Evolutionary conservation across 2,113 vertebrate genomes (phyloP).

Genomic region (Gambusia affinis): DNA sequence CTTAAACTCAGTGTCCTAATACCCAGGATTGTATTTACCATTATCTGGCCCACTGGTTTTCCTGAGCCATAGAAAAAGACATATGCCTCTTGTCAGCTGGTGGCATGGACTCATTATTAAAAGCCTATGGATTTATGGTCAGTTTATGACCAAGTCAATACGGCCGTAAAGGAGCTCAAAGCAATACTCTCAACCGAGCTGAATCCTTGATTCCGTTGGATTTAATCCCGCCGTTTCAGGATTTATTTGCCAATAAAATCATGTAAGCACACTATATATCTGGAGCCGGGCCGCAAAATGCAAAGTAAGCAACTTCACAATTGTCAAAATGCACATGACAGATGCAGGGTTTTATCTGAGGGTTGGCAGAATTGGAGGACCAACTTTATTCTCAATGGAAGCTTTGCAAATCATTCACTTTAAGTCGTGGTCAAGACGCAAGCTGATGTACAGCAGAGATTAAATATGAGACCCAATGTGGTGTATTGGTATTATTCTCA

Average conservation of each 20-base stretch:
- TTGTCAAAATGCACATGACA: conserved; percentile 43
- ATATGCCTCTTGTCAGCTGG: conserved; percentile 57
- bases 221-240: conserved; percentile 50
- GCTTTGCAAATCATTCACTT: not conserved
- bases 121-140: conserved; percentile 67
- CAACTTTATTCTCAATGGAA: not conserved
- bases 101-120: conserved; percentile 66
- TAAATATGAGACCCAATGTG: not conserved
- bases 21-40: conserved; percentile 61
- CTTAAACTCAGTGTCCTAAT: conserved; percentile 40
- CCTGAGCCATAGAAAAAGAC: conserved; percentile 56
- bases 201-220: conserved; percentile 61
- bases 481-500: too few species aligned
- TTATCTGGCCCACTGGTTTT: conserved; percentile 40
- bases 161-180: conserved; percentile 57
- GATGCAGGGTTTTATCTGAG: conserved; percentile 8
- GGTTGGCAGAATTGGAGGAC: conserved; percentile 19
- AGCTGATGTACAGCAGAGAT: too few species aligned
- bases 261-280: conserved; percentile 60
- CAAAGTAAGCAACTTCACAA: conserved; percentile 47
- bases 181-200: conserved; percentile 56
- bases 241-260: conserved; percentile 72
- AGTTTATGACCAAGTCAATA: conserved; percentile 71
- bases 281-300: conserved; percentile 35
- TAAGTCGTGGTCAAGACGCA: not conserved